Evolutionary conservation across 1,140 invertebrate genomes (phyloP).

Genomic region (Cherax quadricarinatus): DNA sequence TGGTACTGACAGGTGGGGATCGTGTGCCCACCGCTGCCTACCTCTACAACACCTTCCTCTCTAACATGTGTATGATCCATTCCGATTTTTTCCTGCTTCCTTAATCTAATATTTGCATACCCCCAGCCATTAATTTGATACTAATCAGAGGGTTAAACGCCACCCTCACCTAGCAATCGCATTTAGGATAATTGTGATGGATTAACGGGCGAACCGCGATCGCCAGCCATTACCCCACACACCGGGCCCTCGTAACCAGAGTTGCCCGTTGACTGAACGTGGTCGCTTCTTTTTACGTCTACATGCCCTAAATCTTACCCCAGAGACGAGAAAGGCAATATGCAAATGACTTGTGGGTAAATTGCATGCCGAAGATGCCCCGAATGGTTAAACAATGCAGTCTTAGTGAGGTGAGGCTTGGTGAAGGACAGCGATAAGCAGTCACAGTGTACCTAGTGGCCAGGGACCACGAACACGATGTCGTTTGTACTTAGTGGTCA

Average conservation of each 20-base stretch:
- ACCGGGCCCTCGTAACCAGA: not conserved
- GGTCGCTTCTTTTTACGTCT: not conserved
- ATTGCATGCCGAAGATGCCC: not conserved
- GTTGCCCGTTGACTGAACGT: not conserved
- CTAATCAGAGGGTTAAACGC: not conserved
- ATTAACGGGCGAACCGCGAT: not conserved
- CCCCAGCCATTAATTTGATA: constrained; percentile 12
- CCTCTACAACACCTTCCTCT: not conserved
- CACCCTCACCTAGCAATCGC: not conserved
- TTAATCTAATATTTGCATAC: not conserved
- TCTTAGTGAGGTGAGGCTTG: not conserved
- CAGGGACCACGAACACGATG: too few species aligned
- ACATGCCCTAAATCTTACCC: not conserved
- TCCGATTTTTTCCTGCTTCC: not conserved
- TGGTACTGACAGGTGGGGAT: not conserved
- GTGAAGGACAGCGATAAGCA: not conserved
- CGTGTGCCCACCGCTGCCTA: not conserved
- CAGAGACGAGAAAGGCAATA: not conserved
- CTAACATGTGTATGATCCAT: not conserved
- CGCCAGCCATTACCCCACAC: not conserved
- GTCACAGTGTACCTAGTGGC: not conserved
- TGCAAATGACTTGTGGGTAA: not conserved
- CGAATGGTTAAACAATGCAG: not conserved
- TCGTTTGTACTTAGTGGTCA: too few species aligned
- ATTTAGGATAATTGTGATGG: not conserved